Evolutionary conservation across 2,113 vertebrate genomes (phyloP), one percentile per base, ranked within the genome.

Genomic region (Abramis brama): DNA sequence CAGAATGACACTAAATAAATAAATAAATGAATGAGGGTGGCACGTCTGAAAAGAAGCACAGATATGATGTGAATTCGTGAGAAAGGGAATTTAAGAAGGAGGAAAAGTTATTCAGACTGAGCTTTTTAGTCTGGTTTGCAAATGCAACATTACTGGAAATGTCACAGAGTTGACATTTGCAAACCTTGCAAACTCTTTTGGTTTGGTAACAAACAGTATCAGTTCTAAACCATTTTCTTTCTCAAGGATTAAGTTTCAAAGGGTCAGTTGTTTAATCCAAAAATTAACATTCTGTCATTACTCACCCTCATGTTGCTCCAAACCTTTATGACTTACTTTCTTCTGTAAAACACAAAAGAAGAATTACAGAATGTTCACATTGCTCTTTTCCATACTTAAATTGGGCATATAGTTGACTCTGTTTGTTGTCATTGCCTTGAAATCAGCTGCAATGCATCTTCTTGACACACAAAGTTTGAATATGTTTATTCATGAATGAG

Each of bases 141-240:
- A 47, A 75, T 47, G 43, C 45, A 50, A 75, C 23, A 75, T 74
- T 27, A 25, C 23, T 50, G 84, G 27, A 73, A 84, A 85, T 78
- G 25, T 90, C 76, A 84, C 73, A 86, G 79, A 89, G 85, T 87
- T 57, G 1, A 74, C 71, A 90, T 88, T 85, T 76, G 17, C 77
- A 43, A 55, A 62, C 23, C 86, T 75, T 66, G 21, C 66, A 43
- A 57, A 64, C 23, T 68, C 77, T 77, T 82, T 60, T 30, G 27
- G 17, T 80, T 85, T 55, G 45, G 83, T 39, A 52, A 36, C 59
- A 59, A 83, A 74, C 55, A 47, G 19, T n/a, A 43, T 43, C 55
- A 59, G 19, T 79, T 60, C 33, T 74, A 17, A 25, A 74, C 47
- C 3, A 15, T 15, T 75, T 52, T 75, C 17, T 74, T 47, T 25